Conservation (phyloP, 35 echinoderm and acorn worm species). For the Patiria miniata region DNA sequence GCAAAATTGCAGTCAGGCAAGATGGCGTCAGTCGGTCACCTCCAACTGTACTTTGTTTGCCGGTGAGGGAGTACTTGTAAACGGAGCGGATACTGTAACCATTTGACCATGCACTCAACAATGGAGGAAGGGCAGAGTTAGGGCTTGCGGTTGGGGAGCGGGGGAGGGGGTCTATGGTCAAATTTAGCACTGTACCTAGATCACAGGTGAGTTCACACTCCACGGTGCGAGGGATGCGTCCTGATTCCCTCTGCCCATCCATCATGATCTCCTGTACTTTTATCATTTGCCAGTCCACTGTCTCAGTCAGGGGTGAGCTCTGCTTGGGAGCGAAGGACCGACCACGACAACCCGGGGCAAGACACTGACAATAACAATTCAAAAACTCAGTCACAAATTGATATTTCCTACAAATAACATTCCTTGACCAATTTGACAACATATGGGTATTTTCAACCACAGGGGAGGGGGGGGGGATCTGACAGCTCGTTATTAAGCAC, state of each 20-base stretch:
- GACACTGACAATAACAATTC: slow-evolving; percentile 61
- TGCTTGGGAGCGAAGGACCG: slow-evolving; percentile 81
- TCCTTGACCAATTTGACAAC: neutral
- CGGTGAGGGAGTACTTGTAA: too few species aligned
- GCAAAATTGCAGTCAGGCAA: too few species aligned
- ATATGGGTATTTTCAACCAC: too few species aligned
- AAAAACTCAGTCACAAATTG: neutral
- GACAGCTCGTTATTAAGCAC: too few species aligned
- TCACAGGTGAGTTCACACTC: slow-evolving; percentile 97
- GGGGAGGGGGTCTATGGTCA: too few species aligned
- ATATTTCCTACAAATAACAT: neutral
- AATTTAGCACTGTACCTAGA: slow-evolving; percentile 68
- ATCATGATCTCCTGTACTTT: slow-evolving; percentile 96
- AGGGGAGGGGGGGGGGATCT: too few species aligned
- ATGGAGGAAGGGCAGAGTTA: too few species aligned
- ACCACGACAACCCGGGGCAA: slow-evolving; percentile 74
- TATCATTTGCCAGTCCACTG: slow-evolving; percentile 89
- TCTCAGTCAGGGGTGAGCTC: slow-evolving; percentile 79
- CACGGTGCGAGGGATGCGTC: slow-evolving; percentile 91
- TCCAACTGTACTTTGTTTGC: too few species aligned
- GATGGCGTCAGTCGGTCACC: too few species aligned
- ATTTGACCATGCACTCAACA: too few species aligned
- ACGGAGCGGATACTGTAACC: too few species aligned
- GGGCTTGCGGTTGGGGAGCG: too few species aligned
- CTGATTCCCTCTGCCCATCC: slow-evolving; percentile 91